Base-by-base conservation (phyloP, 2,113 vertebrate genomes). In the Amphiprion ocellaris region DNA sequence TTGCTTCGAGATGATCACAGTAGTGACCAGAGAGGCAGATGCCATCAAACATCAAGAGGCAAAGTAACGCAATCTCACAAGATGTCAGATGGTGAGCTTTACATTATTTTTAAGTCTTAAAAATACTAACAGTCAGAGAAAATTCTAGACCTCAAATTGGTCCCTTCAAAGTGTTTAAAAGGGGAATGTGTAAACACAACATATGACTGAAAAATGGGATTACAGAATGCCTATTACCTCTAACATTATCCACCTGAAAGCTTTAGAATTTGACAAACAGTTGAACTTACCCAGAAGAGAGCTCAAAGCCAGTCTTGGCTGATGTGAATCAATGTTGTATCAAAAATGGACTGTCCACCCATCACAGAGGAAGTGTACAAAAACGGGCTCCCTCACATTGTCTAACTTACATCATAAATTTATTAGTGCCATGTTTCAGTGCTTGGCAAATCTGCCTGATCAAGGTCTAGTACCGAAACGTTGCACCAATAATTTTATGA, bases 291-390 rank as follows among this genome's bases (percentile, higher is more conserved):
- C n/a, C 58, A 76, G 62, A 68, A 46, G 37, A 1, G 9, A 76
- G 44, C 68, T 68, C 50, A 79, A 74, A 64, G 59, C 17, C 24
- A 63, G 50, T n/a, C 33, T 68, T 68, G 44, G 67, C 61, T 30
- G 15, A 14, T 41, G 17, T 47, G 55, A 46, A 47, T 28, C 16
- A 69, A 33, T 23, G 14, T 50, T 62, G 16, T 19, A 16, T 61
- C 26, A 67, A 56, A 72, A 56, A 47, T 10, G 37, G 21, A 59
- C 28, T 62, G 44, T 28, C 7, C 14, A 37, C 7, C 6, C 2
- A 7, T 37, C 50, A 68, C 33, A 23, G 14, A 59, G 68, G 21
- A 73, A 64, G 59, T 66, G 26, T 50, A 16, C 30, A 26, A 26
- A 26, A 26, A 3, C 26, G 26, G 26, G 3, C 26, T 26, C 26